phyloP scores from a whole-genome alignment of 2,888 invertebrate species.

The Mechanitis messenoides region DNA sequence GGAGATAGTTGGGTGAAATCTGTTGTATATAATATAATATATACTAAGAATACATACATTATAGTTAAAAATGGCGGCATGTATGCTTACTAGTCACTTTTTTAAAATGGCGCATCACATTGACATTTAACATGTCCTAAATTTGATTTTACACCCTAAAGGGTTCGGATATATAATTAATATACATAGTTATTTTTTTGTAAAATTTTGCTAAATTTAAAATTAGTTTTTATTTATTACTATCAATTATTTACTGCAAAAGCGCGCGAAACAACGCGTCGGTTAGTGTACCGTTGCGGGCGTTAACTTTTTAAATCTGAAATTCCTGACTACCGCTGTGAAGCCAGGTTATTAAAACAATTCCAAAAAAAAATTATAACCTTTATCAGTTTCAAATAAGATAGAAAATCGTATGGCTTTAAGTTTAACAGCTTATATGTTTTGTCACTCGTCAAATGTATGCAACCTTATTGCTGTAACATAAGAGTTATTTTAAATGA shows the following conservation, averaged over 20 bases:
- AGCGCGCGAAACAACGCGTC: slow-evolving; percentile 53
- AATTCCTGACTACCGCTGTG: slow-evolving; percentile 42
- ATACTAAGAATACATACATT: no score
- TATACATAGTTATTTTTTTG: no score
- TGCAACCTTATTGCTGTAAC: neutral
- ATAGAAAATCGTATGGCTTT: slow-evolving; percentile 9
- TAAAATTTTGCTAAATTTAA: neutral
- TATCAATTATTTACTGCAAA: slow-evolving; percentile 30
- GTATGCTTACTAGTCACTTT: no score
- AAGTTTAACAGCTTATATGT: neutral
- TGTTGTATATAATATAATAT: no score
- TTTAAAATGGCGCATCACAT: no score
- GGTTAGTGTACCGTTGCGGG: slow-evolving; percentile 59
- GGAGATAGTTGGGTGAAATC: no score
- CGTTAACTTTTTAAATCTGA: slow-evolving; percentile 57
- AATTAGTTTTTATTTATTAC: neutral
- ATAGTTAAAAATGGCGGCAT: no score
- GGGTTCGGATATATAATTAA: no score
- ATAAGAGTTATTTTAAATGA: neutral
- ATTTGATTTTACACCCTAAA: no score
- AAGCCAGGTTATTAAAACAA: slow-evolving; percentile 14
- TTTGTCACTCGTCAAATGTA: neutral
- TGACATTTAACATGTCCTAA: no score
- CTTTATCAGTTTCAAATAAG: slow-evolving; percentile 9
- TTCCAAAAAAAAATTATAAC: neutral